Conservation (phyloP, 2,888 invertebrate genomes). For the Eudemis profundana region DNA sequence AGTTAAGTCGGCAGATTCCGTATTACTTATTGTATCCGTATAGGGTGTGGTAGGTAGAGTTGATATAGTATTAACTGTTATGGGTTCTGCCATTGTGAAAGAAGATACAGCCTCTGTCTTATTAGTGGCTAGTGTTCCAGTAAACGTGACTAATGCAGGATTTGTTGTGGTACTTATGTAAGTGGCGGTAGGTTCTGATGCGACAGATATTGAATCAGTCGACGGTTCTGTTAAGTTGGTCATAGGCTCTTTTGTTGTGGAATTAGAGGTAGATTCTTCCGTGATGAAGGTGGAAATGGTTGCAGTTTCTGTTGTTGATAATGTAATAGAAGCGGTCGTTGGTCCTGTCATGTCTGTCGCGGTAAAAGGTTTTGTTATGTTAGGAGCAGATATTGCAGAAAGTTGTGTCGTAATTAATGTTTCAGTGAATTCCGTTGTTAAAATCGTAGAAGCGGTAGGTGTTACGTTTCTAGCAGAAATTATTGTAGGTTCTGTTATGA, state of each 20-base stretch:
- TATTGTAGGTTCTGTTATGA: neutral
- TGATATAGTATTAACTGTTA: neutral
- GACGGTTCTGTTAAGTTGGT: constrained; percentile 3
- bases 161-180: neutral
- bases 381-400: constrained; percentile 5
- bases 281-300: neutral
- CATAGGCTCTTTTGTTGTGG: constrained; percentile 8
- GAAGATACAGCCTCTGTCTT: neutral
- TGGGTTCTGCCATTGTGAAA: neutral
- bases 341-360: neutral
- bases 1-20: neutral
- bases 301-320: constrained; percentile 11
- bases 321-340: neutral
- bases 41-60: neutral
- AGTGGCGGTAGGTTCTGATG: neutral
- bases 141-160: neutral
- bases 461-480: neutral
- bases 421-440: too few species aligned
- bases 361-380: constrained; percentile 1
- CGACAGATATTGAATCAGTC: neutral
- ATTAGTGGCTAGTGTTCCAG: neutral
- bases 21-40: neutral
- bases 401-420: neutral
- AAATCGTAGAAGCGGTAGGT: too few species aligned
- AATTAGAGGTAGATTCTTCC: constrained; percentile 12